Evolutionary conservation across 2,113 vertebrate species (phyloP).

Genomic region (Grantiella picta): DNA sequence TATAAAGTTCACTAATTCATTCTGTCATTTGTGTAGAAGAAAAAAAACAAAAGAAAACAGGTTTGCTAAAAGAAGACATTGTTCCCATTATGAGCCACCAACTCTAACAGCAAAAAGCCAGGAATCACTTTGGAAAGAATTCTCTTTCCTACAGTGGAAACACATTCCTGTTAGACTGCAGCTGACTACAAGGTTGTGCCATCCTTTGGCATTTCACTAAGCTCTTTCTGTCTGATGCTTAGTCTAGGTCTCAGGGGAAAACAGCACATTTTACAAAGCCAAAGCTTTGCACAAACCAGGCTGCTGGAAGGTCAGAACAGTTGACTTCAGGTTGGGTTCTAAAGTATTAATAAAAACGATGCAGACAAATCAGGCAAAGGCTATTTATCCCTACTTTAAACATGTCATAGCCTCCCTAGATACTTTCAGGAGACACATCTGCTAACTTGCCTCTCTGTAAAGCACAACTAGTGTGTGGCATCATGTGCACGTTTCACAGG

Average conservation of each 20-base stretch:
- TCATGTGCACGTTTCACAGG: accelerated
- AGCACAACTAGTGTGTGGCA: background rate
- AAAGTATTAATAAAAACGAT: background rate
- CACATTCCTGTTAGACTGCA: background rate
- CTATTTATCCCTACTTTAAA: background rate
- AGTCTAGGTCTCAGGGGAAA: background rate
- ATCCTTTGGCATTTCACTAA: background rate
- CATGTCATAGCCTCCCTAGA: background rate
- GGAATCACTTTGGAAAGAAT: background rate
- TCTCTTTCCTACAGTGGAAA: background rate
- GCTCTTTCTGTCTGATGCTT: background rate
- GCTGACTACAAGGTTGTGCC: background rate
- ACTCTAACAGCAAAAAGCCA: background rate
- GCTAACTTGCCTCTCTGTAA: background rate
- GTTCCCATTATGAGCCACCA: background rate
- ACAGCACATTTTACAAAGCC: background rate
- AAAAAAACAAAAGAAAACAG: background rate
- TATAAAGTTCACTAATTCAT: background rate
- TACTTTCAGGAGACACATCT: background rate
- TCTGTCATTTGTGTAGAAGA: background rate
- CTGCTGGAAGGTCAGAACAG: background rate
- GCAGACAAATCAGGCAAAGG: background rate
- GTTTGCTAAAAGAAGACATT: background rate
- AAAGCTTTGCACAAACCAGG: background rate
- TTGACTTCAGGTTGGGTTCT: background rate